phyloP scores from a whole-genome alignment of 2,113 vertebrate genomes.

The Pogonocichla stellata region DNA sequence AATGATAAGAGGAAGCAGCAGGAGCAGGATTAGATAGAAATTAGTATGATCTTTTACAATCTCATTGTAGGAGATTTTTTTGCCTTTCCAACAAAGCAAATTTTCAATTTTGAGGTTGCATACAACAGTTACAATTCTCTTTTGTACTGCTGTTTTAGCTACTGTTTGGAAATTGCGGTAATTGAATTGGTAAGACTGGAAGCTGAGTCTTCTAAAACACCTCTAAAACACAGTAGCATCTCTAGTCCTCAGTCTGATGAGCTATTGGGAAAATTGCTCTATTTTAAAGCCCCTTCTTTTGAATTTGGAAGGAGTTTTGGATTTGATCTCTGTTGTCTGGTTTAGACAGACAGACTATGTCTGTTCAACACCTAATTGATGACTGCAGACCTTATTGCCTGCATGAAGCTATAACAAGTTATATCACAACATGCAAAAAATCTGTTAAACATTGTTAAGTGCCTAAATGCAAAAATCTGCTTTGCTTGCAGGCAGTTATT shows the following conservation, averaged over 20 bases:
- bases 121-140: not conserved
- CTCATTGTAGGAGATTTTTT: not conserved
- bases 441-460: not conserved
- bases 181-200: not conserved
- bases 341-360: not conserved
- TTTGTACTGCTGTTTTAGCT: not conserved
- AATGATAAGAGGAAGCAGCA: not conserved
- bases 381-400: not conserved
- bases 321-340: not conserved
- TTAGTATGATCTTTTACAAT: not conserved
- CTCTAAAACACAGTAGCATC: not conserved
- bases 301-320: not conserved
- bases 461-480: not conserved
- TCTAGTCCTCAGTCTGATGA: not conserved
- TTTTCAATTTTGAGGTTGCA: not conserved
- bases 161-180: not conserved
- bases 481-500: not conserved
- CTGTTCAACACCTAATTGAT: not conserved
- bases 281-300: not conserved
- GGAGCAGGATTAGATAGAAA: not conserved
- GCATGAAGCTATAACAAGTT: not conserved
- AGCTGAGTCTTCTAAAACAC: not conserved
- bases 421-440: constrained; percentile 7
- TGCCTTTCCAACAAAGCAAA: not conserved
- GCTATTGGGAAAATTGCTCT: not conserved